phyloP scores from a whole-genome alignment of 92 coral and sea anemone genomes.

The Epizoanthus ramosus region DNA sequence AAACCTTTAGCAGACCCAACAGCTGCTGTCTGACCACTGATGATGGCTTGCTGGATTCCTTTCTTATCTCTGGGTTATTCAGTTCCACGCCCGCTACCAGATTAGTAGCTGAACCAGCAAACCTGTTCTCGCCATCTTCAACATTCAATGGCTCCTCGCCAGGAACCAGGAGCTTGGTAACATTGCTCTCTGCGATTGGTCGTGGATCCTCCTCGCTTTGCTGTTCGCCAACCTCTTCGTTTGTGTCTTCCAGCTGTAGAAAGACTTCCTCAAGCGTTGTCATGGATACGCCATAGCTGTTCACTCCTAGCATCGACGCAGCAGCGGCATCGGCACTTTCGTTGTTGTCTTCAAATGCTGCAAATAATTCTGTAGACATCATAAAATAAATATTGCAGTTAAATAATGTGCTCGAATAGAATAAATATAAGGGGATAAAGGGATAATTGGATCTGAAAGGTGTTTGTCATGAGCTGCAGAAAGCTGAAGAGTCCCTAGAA shows the following conservation, averaged over 20 bases:
- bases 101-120: conserved; percentile 28
- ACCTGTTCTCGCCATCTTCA: conserved; percentile 42
- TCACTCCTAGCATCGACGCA: conserved; percentile 75
- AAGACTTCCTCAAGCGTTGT: conserved; percentile 94
- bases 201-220: not conserved
- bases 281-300: conserved; percentile 95
- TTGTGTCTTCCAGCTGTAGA: conserved; percentile 85
- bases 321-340: conserved; percentile 61
- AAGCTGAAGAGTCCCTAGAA: too few species aligned
- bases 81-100: conserved; percentile 71
- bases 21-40: conserved; percentile 64
- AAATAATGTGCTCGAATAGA: not conserved
- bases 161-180: conserved; percentile 30
- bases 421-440: not conserved
- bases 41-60: conserved; percentile 42
- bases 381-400: not conserved
- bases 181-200: not conserved
- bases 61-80: conserved; percentile 43
- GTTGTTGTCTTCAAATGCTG: conserved; percentile 76
- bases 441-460: not conserved
- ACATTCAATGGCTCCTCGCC: conserved; percentile 20
- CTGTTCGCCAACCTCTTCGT: conserved; percentile 45
- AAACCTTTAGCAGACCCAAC: conserved; percentile 72
- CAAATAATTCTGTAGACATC: conserved; percentile 64
- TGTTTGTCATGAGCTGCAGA: too few species aligned